phyloP scores from a whole-genome alignment of 2,888 invertebrate species.

The Liposcelis brunnea region DNA sequence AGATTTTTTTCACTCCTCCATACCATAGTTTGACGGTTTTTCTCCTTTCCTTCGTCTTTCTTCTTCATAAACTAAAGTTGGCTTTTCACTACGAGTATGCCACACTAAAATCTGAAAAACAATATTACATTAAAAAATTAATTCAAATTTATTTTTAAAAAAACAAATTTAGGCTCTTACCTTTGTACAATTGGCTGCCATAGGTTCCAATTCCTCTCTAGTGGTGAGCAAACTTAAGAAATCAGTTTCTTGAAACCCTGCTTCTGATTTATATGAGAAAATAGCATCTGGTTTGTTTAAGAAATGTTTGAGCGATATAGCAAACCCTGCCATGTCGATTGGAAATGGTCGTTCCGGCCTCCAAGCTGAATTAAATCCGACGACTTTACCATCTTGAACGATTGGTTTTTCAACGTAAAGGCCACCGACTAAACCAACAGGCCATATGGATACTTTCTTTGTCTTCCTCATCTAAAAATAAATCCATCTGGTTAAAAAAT shows the following conservation, averaged over 20 bases:
- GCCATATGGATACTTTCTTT: slow-evolving; percentile 77
- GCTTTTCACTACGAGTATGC: slow-evolving; percentile 92
- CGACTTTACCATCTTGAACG: slow-evolving; percentile 42
- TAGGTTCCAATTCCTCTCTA: slow-evolving; percentile 66
- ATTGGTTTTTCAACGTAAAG: slow-evolving; percentile 82
- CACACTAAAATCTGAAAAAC: slow-evolving; percentile 69
- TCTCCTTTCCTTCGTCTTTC: slow-evolving; percentile 32
- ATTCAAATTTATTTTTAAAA: slow-evolving; percentile 1
- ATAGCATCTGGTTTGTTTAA: slow-evolving; percentile 33
- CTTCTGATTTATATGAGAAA: slow-evolving; percentile 70
- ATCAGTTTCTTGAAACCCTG: slow-evolving; percentile 80
- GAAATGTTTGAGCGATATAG: slow-evolving; percentile 61
- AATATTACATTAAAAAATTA: slow-evolving; percentile 9
- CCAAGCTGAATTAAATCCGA: slow-evolving; percentile 61
- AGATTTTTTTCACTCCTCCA: slow-evolving; percentile 28
- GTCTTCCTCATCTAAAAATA: slow-evolving; percentile 58
- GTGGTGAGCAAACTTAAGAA: slow-evolving; percentile 57
- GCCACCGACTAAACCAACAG: slow-evolving; percentile 91
- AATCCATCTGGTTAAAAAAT: too few species aligned
- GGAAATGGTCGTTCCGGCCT: slow-evolving; percentile 84
- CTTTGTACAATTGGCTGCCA: slow-evolving; percentile 79
- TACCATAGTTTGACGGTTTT: slow-evolving; percentile 35
- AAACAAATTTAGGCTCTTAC: slow-evolving; percentile 22
- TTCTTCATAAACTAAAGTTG: slow-evolving; percentile 54
- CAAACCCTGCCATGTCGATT: slow-evolving; percentile 96